Evolutionary conservation across 2,797 vertebrate species (phyloP), one percentile per base, ranked within the genome.

Genomic region (Poecile montanus): DNA sequence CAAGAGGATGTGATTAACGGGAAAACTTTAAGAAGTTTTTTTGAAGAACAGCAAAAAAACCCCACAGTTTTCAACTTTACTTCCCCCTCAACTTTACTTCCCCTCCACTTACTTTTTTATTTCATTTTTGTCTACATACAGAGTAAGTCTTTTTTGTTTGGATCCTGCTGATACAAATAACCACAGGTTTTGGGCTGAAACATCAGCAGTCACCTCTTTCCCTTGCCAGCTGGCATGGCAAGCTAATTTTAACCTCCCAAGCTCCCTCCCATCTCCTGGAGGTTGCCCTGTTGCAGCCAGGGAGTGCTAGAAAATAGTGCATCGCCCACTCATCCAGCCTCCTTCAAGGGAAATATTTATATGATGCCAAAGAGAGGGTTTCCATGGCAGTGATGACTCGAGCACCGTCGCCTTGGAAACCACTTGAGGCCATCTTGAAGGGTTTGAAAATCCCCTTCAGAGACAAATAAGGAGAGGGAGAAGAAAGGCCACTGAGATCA

Each of bases 331-430:
- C 97, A 96, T 96, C 92, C 92, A 73, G 47, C 93, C 97, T 97
- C 92, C 97, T 97, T 97, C 96, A 97, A 97, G 97, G 95, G 97
- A 98, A 98, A 98, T 98, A 97, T 98, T 98, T 98, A 96, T 97
- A 95, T 97, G 96, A 96, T 97, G 97, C 97, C 97, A 97, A 96
- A 87, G 94, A 96, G 94, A 97, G 94, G 91, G 98, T 98, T 98
- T 98, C 98, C 98, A 98, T 98, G 97, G 97, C 95, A 97, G 96
- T 98, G 97, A 97, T 27, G 96, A 97, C 94, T 97, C 94, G 89
- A 97, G 96, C 89, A 96, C 89, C 0, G 96, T 98, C 67, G 44
- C 96, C 97, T 95, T 97, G 97, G 95, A 96, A 97, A 98, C 98
- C 86, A 77, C 95, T 96, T 94, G 96, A 97, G 95, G 97, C 97